phyloP scores from a whole-genome alignment of 1,140 invertebrate genomes.

The Potamilus streckersoni region DNA sequence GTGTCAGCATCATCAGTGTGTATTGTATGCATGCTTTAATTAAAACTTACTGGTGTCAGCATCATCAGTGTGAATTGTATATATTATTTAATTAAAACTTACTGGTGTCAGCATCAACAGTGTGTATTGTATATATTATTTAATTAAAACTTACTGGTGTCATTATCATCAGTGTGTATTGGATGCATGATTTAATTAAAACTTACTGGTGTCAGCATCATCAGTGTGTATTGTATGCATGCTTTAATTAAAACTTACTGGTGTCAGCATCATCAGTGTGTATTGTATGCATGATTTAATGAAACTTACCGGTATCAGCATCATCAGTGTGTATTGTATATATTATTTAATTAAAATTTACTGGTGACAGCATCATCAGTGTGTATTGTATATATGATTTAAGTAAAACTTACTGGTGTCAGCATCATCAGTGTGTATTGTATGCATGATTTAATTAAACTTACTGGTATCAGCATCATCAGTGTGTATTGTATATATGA shows the following conservation, averaged over 20 bases:
- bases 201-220: constrained; percentile 74
- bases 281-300: no score
- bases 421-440: constrained; percentile 79
- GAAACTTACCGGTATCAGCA: constrained; percentile 71
- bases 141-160: background rate
- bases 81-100: background rate
- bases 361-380: no score
- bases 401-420: constrained; percentile 55
- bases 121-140: constrained; percentile 53
- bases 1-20: constrained; percentile 80
- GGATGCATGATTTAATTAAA: no score
- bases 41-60: background rate
- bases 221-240: constrained; percentile 70
- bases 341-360: background rate
- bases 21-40: no score
- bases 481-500: no score
- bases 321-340: constrained; percentile 74
- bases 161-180: no score
- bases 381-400: no score
- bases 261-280: no score
- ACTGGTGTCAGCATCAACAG: constrained; percentile 77
- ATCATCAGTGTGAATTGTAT: no score
- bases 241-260: background rate
- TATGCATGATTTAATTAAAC: background rate
- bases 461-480: background rate